Evolutionary conservation across 2,113 vertebrate genomes (phyloP), one percentile per base, ranked within the genome.

Genomic region (Tetraodon nigroviridis): DNA sequence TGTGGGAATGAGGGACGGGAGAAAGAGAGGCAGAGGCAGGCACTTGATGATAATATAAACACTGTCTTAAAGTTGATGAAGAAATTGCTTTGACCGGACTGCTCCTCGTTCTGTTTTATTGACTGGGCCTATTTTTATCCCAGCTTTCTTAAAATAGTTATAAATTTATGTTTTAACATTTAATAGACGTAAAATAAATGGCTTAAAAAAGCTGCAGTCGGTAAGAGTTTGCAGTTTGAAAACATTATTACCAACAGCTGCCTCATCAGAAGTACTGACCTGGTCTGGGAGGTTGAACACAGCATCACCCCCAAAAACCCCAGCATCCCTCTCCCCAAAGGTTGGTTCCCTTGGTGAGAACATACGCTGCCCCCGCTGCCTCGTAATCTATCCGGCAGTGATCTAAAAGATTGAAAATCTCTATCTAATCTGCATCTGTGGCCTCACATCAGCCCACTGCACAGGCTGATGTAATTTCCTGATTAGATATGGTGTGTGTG

Each of bases 401-500:
- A 73, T 72, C 72, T 79, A 69, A 74, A 71, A 58, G 80, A 80
- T 82, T 74, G 51, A 81, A 70, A 78, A 80, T 79, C 69, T 73
- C 67, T 15, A 29, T 78, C 67, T 85, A 85, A 85, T 88, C 85
- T 87, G 74, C 47, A 50, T 46, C 50, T 64, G 52, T 52, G 51
- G 61, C 71, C 69, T 75, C 68, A 61, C 41, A 69, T 77, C 66
- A 70, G 46, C 41, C 44, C 57, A 69, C 61, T 65, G 55, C 46
- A 41, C 60, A 58, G 73, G 47, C 53, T 61, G 64, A 82, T 73
- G 66, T 75, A 51, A 77, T 74, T 55, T 70, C 13, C 64, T 79
- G 72, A 77, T 84, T 73, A 73, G 64, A 75, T 42, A 60, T 20
- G 61, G 1, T 21, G 51, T 57, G 29, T 63, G 24, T 47, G 41